Base-by-base conservation (phyloP, 2,113 vertebrate genomes). In the Benitochromis conjunctus region DNA sequence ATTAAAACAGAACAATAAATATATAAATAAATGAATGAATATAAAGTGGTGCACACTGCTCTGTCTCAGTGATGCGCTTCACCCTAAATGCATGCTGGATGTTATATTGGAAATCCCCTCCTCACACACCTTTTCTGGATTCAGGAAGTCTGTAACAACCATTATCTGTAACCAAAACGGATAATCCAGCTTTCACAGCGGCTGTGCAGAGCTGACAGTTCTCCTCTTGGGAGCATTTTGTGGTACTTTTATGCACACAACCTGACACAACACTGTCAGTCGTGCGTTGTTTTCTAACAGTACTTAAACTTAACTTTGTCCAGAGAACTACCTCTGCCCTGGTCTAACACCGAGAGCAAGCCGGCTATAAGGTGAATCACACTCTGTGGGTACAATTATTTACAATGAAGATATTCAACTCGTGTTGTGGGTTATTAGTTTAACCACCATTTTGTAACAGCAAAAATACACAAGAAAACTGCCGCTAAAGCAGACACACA, bases 221-320 rank as follows among this genome's bases (percentile, higher is more conserved):
- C 41, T 48, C 14, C 41, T 48, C 24, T 74, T 74, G 0, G 43
- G 19, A 12, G 41, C 69, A 2, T 3, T 74, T 46, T 5, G 64
- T 16, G 64, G 13, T 0, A 29, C 24, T 48, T 74, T 48, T 48
- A 0, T 19, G 43, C 9, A 5, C 43, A 74, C 12, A 48, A 19
- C 24, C 14, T 43, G 5, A 51, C 69, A 0, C 43, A 48, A 51
- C 69, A 29, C 18, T 0, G 29, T 48, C 41, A 46, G 21, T 11
- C 1, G 36, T 69, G 62, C 0, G 2, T 3, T 66, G 34, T 43
- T 43, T 0, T 43, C 13, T 46, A 46, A 26, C 3, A 71, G 13
- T 46, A 10, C 14, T 48, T 71, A 9, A 14, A 18, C 13, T 16
- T 71, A 6, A 46, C 1, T 1, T 46, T 62, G 9, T 43, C 14